A percentile compares a stretch with the other conserved stretches of the same genome.
Conservation (phyloP, 2,797 vertebrate genomes). For the Sebastes oblongus region DNA sequence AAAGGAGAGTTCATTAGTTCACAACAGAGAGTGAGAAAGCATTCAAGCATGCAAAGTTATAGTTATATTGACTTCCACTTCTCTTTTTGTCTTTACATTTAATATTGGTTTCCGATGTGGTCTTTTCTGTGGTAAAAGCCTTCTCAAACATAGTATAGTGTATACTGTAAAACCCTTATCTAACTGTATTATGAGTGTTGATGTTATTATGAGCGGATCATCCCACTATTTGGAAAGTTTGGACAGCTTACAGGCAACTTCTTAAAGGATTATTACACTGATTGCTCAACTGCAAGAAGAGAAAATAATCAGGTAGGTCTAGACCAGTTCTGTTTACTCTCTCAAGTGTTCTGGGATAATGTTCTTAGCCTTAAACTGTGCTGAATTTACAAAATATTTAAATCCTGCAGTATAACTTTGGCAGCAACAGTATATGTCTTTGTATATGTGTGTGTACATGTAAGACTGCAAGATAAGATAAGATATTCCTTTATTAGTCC, state of each 20-base stretch:
- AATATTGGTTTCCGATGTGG: too few species aligned
- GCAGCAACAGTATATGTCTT: too few species aligned
- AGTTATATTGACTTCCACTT: not conserved
- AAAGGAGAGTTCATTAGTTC: constrained; percentile 29
- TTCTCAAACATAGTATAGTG: not conserved
- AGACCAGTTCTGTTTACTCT: not conserved
- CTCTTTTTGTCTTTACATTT: not conserved
- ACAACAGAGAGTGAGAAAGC: not conserved
- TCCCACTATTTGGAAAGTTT: not conserved
- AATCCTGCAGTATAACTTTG: not conserved
- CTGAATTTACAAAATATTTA: not conserved
- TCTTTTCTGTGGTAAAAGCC: not conserved
- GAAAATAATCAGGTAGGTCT: not conserved
- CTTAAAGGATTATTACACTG: constrained; percentile 23
- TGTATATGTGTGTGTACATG: not conserved
- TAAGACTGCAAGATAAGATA: not conserved
- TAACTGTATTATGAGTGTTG: constrained; percentile 14
- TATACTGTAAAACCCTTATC: not conserved
- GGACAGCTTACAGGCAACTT: not conserved
- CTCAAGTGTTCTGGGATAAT: not conserved
- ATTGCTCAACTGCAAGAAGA: constrained; percentile 29
- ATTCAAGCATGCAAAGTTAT: not conserved
- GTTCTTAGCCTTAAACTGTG: not conserved
- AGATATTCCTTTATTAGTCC: too few species aligned
- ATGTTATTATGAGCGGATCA: not conserved